These are phyloP conservation scores for Pristionchus fissidentatus DNA, from an alignment of 2,888 invertebrate genomes.

Conservation along the genomic window DNA sequence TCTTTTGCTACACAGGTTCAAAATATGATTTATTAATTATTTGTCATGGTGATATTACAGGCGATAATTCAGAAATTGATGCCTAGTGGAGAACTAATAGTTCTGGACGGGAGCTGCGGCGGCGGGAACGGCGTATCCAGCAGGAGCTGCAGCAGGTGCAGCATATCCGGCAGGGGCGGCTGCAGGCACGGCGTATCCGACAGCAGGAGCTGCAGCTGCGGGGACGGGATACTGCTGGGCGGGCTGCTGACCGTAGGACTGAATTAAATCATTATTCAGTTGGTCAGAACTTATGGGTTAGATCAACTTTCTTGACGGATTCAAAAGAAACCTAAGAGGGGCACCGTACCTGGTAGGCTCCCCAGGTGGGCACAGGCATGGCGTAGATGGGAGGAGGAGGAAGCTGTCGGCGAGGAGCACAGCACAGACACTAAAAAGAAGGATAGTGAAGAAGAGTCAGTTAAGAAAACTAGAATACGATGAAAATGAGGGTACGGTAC, in stretches of 20 bases:
- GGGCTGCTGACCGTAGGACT: background rate
- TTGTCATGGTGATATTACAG: too few relatives aligned
- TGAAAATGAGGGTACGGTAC: background rate
- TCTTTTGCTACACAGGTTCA: too few relatives aligned
- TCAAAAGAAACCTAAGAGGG: background rate
- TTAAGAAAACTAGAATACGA: background rate
- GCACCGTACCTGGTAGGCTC: background rate
- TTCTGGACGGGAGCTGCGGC: background rate
- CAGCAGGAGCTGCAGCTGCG: background rate
- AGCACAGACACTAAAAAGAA: constrained; percentile 21
- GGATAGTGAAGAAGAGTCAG: background rate
- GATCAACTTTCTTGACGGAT: too few relatives aligned
- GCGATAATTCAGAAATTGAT: too few relatives aligned
- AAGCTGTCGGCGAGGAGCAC: constrained; percentile 23
- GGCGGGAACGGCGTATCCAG: background rate
- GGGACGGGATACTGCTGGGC: too few relatives aligned
- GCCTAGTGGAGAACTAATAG: background rate
- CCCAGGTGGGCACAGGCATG: background rate
- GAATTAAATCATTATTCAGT: background rate
- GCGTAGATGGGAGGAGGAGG: background rate
- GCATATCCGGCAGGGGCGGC: background rate
- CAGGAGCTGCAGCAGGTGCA: background rate
- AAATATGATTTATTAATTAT: too few relatives aligned
- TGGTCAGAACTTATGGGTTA: too few relatives aligned
- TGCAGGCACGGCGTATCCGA: background rate